Evolutionary conservation across 2,888 invertebrate genomes (phyloP).

Genomic region (Drosophila seclusa): DNA sequence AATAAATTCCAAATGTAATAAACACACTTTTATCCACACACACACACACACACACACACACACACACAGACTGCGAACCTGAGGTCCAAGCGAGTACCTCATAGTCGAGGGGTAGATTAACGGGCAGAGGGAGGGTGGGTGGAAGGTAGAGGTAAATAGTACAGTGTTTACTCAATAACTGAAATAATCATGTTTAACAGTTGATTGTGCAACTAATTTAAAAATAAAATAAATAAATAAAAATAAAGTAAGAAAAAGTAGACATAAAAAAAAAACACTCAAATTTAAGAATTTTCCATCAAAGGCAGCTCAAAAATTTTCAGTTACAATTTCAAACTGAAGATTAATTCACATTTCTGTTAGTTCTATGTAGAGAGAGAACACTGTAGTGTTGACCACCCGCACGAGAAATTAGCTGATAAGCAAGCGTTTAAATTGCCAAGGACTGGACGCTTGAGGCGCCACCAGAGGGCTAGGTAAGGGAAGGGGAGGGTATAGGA

Average conservation of each 20-base stretch:
- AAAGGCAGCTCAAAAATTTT: background rate
- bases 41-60: background rate
- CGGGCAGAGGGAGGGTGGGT: too few relatives aligned
- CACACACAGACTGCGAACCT: background rate
- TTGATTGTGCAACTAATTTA: background rate
- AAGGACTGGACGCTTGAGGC: conserved; percentile 9
- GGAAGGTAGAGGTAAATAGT: background rate
- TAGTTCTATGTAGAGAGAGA: background rate
- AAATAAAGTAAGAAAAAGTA: too few relatives aligned
- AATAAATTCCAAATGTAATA: conserved; percentile 44
- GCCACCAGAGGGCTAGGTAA: background rate
- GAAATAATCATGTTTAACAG: background rate
- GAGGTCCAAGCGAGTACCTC: background rate
- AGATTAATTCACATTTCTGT: background rate
- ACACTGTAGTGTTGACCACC: background rate
- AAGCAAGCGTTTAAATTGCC: conserved; percentile 22
- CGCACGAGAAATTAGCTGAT: conserved; percentile 6
- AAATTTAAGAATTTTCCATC: background rate
- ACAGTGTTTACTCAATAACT: background rate
- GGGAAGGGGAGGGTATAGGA: too few relatives aligned
- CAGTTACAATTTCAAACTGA: background rate
- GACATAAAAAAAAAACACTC: too few relatives aligned
- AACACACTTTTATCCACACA: conserved; percentile 40
- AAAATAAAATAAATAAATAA: too few relatives aligned
- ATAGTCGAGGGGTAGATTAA: background rate